A percentile compares a stretch with the other conserved stretches of the same genome.
These are phyloP conservation scores for Numenius arquata DNA, from an alignment of 2,113 vertebrate genomes.

Conservation along the genomic window DNA sequence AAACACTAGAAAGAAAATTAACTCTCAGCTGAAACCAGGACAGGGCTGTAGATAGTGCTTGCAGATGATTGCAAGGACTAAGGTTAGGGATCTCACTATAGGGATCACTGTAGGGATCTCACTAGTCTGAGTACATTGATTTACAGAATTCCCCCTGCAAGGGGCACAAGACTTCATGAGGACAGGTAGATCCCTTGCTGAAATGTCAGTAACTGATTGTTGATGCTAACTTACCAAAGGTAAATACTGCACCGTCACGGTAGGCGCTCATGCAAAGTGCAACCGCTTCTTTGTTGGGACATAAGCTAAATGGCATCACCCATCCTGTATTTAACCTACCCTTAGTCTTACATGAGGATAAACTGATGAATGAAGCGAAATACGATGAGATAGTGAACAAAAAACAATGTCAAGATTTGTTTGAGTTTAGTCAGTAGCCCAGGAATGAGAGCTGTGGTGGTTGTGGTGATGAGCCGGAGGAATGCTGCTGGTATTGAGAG, in stretches of 20 bases:
- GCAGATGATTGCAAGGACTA: neutral
- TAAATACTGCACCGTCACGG: neutral
- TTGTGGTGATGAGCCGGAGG: conserved; percentile 16
- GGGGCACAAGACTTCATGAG: neutral
- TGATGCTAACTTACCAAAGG: neutral
- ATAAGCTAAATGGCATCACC: neutral
- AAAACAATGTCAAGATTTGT: conserved; percentile 36
- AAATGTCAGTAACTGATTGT: neutral
- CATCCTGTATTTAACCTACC: neutral
- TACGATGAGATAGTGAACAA: neutral
- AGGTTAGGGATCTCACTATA: neutral
- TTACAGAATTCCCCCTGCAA: neutral
- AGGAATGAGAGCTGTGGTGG: conserved; percentile 36
- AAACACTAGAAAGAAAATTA: neutral
- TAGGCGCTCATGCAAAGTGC: neutral
- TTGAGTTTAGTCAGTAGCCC: conserved; percentile 15
- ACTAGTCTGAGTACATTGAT: neutral
- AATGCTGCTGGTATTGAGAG: conserved; percentile 52
- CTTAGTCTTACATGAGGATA: neutral
- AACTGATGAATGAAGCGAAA: conserved; percentile 4
- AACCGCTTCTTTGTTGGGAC: neutral
- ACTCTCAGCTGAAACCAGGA: neutral
- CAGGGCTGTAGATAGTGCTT: neutral
- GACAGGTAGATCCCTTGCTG: neutral
- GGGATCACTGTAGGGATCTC: neutral